These are phyloP conservation scores for Limenitis arthemis DNA, from an alignment of 2,888 invertebrate genomes.

Conservation along the genomic window DNA sequence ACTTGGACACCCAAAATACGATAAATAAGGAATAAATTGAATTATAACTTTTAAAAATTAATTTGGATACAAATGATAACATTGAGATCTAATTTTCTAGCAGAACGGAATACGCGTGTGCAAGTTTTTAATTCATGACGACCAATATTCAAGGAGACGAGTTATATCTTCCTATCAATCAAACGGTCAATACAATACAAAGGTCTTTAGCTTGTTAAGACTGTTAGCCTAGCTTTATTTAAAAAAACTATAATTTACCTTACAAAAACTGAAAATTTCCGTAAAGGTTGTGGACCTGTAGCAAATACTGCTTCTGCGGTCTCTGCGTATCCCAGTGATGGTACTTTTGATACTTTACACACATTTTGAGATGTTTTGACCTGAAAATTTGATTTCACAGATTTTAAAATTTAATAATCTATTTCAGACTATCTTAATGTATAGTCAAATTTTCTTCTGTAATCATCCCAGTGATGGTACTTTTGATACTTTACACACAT, in stretches of 20 bases:
- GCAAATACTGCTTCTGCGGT: constrained; percentile 75
- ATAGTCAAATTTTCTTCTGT: no score
- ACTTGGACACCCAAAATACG: no score
- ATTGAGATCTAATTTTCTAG: constrained; percentile 8
- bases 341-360: constrained; percentile 60
- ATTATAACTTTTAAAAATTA: background rate
- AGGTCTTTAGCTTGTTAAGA: background rate
- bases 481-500: constrained; percentile 62
- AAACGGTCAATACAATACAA: background rate
- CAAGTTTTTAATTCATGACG: constrained; percentile 2
- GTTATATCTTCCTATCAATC: background rate
- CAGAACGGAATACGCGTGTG: background rate
- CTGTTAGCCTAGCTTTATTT: background rate
- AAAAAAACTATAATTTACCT: constrained; percentile 64
- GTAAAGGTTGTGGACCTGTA: constrained; percentile 68
- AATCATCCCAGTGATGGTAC: constrained; percentile 71
- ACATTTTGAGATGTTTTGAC: constrained; percentile 68
- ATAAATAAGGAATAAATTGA: no score
- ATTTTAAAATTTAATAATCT: background rate
- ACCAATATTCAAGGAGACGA: constrained; percentile 5
- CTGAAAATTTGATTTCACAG: constrained; percentile 34
- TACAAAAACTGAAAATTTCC: constrained; percentile 70
- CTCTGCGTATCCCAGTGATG: constrained; percentile 74
- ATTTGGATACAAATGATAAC: constrained; percentile 3
- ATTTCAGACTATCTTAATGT: no score